These are phyloP conservation scores for Drosophila azteca DNA, from an alignment of 1,140 invertebrate species.

Conservation along the genomic window DNA sequence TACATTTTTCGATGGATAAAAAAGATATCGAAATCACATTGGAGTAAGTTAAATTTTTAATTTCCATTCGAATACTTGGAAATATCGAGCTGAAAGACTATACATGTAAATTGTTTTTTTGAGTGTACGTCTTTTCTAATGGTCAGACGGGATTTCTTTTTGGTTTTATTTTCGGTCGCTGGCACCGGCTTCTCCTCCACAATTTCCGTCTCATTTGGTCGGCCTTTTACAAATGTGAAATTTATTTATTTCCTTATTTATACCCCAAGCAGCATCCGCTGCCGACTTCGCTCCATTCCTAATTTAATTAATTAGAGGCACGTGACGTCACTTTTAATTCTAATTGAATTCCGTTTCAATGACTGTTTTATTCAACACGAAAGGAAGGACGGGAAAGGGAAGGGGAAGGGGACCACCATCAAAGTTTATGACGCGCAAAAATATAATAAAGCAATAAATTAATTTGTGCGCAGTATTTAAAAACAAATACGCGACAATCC, in stretches of 20 bases:
- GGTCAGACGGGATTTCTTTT: background rate
- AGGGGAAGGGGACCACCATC: constrained; percentile 1
- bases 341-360: constrained; percentile 43
- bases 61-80: too few species aligned
- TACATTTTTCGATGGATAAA: background rate
- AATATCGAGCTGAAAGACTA: background rate
- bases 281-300: background rate
- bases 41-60: too few species aligned
- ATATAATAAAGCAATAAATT: constrained; percentile 63
- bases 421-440: constrained; percentile 45
- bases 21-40: background rate
- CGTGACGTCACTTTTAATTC: constrained; percentile 53
- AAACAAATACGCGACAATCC: constrained; percentile 49
- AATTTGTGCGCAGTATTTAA: constrained; percentile 58
- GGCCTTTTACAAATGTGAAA: constrained; percentile 46
- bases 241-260: constrained; percentile 49
- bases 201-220: constrained; percentile 57
- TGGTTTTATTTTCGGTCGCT: background rate
- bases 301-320: constrained; percentile 64
- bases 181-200: constrained; percentile 1
- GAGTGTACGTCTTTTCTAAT: background rate
- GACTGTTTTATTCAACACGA: constrained; percentile 36
- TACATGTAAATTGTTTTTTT: background rate
- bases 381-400: background rate
- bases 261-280: constrained; percentile 14